phyloP scores from a whole-genome alignment of 2,797 vertebrate species.

The Rhyacichthys aspro region DNA sequence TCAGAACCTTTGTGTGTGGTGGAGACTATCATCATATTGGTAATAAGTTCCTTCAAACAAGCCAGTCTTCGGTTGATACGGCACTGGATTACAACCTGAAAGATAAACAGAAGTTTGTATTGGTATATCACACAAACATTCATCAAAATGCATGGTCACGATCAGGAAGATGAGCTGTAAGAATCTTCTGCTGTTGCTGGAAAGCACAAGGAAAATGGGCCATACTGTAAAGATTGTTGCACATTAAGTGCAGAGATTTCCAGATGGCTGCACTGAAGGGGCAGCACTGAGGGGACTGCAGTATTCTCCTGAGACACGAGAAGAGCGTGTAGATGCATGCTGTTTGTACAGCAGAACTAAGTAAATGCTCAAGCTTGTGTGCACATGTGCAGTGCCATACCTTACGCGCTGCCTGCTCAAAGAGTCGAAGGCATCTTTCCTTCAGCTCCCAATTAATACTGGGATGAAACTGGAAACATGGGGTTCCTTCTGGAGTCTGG shows the following conservation, averaged over 20 bases:
- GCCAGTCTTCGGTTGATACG: slow-evolving; percentile 70
- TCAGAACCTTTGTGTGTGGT: slow-evolving; percentile 46
- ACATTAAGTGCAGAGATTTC: slow-evolving; percentile 23
- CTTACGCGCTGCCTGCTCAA: slow-evolving; percentile 90
- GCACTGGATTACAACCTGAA: slow-evolving; percentile 72
- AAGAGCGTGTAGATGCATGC: slow-evolving; percentile 1
- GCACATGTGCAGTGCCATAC: slow-evolving; percentile 64
- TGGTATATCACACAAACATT: neutral
- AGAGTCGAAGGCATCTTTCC: slow-evolving; percentile 76
- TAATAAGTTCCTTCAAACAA: slow-evolving; percentile 53
- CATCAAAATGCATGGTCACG: neutral
- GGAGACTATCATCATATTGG: slow-evolving; percentile 21
- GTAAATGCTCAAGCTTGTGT: slow-evolving; percentile 20
- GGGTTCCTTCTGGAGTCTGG: slow-evolving; percentile 64
- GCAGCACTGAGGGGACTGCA: neutral
- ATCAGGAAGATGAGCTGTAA: neutral
- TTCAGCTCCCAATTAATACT: slow-evolving; percentile 80
- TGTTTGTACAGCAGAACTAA: slow-evolving; percentile 2
- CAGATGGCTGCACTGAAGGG: slow-evolving; percentile 36
- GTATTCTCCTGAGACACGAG: slow-evolving; percentile 4
- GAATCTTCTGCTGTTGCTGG: slow-evolving; percentile 9
- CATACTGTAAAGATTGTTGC: slow-evolving; percentile 25
- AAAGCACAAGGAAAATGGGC: slow-evolving; percentile 5
- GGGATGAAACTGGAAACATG: slow-evolving; percentile 80
- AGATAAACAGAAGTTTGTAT: neutral